These are phyloP conservation scores for Agonopterix arenella DNA, from an alignment of 2,888 invertebrate species.

Conservation along the genomic window DNA sequence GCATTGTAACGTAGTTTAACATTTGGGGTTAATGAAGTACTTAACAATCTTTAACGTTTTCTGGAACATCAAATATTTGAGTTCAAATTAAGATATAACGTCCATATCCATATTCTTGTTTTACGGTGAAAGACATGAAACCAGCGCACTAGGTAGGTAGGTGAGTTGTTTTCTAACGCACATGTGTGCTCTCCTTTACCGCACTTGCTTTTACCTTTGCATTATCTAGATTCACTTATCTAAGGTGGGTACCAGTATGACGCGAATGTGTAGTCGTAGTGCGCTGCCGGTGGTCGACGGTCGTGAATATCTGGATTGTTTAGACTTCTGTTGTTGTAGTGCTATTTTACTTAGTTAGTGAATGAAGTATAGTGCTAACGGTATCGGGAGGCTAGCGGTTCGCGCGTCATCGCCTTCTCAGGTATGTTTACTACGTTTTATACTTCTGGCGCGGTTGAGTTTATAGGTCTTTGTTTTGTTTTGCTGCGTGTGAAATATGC, in stretches of 20 bases:
- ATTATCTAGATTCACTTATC: conserved; percentile 69
- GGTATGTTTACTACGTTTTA: conserved; percentile 3
- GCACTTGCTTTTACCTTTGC: conserved; percentile 49
- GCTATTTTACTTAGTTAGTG: conserved; percentile 25
- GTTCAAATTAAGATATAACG: too few species aligned
- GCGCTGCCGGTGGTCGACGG: conserved; percentile 45
- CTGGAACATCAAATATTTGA: too few species aligned
- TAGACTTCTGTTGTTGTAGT: conserved; percentile 7
- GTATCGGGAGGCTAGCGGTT: conserved; percentile 5
- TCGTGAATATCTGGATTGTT: conserved; percentile 23
- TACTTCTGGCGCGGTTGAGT: not conserved
- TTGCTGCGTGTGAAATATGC: conserved; percentile 2
- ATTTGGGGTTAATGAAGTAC: too few species aligned
- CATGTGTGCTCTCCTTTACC: conserved; percentile 30
- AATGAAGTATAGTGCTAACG: conserved; percentile 19
- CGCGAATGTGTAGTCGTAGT: conserved; percentile 47
- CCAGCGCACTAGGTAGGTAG: too few species aligned
- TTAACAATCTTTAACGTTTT: too few species aligned
- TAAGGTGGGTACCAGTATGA: conserved; percentile 29
- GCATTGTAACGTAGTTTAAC: too few species aligned
- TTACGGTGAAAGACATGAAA: too few species aligned
- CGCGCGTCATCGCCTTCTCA: not conserved
- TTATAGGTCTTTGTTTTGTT: conserved; percentile 5
- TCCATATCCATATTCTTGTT: too few species aligned
- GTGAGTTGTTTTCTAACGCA: not conserved